Evolutionary conservation across 2,113 vertebrate species (phyloP).

Genomic region (Columba livia): DNA sequence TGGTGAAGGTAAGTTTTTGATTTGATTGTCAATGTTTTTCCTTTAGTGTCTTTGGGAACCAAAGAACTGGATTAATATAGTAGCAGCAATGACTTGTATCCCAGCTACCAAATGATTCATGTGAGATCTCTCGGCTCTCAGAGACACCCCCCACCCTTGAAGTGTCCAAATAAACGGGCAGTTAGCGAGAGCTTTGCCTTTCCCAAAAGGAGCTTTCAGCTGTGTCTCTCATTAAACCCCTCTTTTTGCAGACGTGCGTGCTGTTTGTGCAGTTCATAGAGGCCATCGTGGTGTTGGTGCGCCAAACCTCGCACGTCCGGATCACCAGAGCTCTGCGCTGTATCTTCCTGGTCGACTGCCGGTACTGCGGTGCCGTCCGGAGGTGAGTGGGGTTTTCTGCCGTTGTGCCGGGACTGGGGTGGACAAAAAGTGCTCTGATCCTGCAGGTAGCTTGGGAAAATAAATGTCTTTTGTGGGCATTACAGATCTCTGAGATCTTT

Average conservation of each 20-base stretch:
- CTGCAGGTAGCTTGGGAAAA: background rate
- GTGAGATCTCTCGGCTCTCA: background rate
- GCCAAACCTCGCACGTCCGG: constrained; percentile 93
- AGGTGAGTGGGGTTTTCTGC: constrained; percentile 72
- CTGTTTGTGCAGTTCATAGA: constrained; percentile 93
- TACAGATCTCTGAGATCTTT: background rate
- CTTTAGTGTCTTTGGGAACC: background rate
- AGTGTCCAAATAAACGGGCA: fast-evolving
- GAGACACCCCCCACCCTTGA: background rate
- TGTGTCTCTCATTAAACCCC: background rate
- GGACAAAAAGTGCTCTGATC: background rate
- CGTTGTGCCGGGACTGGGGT: background rate
- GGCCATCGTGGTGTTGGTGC: constrained; percentile 93
- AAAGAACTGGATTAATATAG: background rate
- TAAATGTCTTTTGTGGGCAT: background rate
- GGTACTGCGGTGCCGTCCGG: constrained; percentile 94
- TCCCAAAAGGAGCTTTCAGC: background rate
- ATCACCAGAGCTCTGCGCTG: constrained; percentile 94
- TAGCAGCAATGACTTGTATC: background rate
- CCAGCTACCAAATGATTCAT: background rate
- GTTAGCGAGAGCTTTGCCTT: background rate
- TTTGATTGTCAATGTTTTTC: background rate
- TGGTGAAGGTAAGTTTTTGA: constrained; percentile 88
- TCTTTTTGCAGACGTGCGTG: constrained; percentile 82
- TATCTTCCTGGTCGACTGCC: constrained; percentile 96